A percentile compares a stretch with the other conserved stretches of the same genome.
phyloP scores from a whole-genome alignment of 2,888 invertebrate species.

The Heteromurus nitidus region DNA sequence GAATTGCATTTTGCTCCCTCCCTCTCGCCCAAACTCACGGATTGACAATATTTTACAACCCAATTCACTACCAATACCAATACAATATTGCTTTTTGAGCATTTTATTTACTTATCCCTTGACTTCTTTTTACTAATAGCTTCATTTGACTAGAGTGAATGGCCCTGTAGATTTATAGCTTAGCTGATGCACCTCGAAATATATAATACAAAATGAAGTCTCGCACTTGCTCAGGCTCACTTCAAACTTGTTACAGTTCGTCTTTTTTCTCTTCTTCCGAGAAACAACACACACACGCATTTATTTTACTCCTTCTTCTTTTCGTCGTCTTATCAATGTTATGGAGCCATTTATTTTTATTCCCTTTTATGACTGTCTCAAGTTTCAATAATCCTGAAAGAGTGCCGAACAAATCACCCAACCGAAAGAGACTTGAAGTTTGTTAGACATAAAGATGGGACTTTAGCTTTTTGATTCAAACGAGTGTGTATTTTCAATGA shows the following conservation, averaged over 20 bases:
- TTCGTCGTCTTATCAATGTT: conserved; percentile 63
- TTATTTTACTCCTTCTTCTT: not conserved
- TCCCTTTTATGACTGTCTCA: conserved; percentile 69
- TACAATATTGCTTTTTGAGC: conserved; percentile 34
- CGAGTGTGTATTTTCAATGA: not conserved
- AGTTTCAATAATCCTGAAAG: conserved; percentile 67
- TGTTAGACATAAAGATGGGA: conserved; percentile 47
- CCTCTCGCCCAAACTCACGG: conserved; percentile 29
- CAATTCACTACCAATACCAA: conserved; percentile 28
- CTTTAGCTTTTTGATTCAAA: conserved; percentile 53
- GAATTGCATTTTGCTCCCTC: not conserved
- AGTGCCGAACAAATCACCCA: conserved; percentile 68
- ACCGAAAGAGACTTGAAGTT: conserved; percentile 66
- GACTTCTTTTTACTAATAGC: conserved; percentile 62
- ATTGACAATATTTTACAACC: conserved; percentile 65
- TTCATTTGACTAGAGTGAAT: conserved; percentile 66
- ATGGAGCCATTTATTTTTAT: conserved; percentile 71
- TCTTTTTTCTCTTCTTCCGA: conserved; percentile 34
- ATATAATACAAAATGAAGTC: conserved; percentile 7
- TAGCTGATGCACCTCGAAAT: conserved; percentile 55
- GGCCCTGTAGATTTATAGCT: conserved; percentile 64
- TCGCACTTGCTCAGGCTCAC: not conserved
- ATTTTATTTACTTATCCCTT: conserved; percentile 64
- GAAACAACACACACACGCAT: conserved; percentile 45
- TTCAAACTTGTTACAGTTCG: conserved; percentile 38